A percentile compares a stretch with the other conserved stretches of the same genome.
Evolutionary conservation across 2,888 invertebrate species (phyloP).

Genomic region (Machimus rusticus): DNA sequence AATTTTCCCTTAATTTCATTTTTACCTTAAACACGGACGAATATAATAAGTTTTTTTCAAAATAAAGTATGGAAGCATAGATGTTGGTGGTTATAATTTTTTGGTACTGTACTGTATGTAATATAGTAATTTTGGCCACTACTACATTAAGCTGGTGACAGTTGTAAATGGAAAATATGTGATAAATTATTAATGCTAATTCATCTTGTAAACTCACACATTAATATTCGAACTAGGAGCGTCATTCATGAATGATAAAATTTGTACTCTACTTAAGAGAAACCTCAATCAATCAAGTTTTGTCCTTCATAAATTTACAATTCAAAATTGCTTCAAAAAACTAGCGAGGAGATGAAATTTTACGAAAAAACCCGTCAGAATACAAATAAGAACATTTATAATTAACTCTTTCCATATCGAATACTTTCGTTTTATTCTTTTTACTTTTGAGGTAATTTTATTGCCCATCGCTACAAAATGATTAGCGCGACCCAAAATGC

Average conservation of each 20-base stretch:
- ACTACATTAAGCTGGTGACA: too few relatives aligned
- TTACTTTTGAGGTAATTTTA: not conserved
- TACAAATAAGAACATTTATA: not conserved
- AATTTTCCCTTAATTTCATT: too few relatives aligned
- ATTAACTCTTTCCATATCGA: not conserved
- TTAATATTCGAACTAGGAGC: not conserved
- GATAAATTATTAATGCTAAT: not conserved
- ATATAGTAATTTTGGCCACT: too few relatives aligned
- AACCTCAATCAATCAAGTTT: not conserved
- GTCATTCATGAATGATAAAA: not conserved
- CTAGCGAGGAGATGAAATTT: not conserved
- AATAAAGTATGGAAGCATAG: too few relatives aligned
- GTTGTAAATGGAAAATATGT: too few relatives aligned
- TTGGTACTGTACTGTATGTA: too few relatives aligned
- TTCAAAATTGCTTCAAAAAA: not conserved
- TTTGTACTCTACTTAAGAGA: not conserved
- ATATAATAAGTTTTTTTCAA: too few relatives aligned
- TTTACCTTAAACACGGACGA: too few relatives aligned
- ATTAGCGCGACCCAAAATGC: not conserved
- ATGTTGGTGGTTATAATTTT: too few relatives aligned
- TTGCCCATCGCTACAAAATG: not conserved
- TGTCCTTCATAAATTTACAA: not conserved
- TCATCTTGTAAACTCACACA: not conserved
- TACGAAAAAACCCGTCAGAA: not conserved
- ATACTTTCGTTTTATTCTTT: not conserved